Evolutionary conservation across 35 echinoderm and acorn worm species (phyloP).

Genomic region (Ptychodera flava): DNA sequence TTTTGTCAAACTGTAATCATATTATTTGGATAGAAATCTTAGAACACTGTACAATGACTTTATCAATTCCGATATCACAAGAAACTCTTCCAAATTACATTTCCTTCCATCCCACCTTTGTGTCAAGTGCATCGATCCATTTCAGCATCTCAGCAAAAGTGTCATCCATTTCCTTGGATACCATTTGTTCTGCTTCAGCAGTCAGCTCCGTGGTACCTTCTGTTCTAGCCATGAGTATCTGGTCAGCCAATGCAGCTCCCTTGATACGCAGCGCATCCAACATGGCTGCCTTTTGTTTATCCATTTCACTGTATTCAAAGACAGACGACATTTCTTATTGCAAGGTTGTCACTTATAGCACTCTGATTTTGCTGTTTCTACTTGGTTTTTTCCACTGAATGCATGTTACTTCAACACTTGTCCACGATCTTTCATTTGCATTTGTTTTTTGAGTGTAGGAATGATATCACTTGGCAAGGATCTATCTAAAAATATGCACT

Average conservation of each 20-base stretch:
- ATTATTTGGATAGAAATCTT: too few species aligned
- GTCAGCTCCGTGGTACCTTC: slow-evolving; percentile 17
- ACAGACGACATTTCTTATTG: background rate
- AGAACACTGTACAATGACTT: too few species aligned
- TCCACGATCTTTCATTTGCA: background rate
- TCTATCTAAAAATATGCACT: background rate
- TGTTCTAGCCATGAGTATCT: slow-evolving; percentile 14
- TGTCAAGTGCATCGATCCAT: slow-evolving; percentile 88
- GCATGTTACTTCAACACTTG: background rate
- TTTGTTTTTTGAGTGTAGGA: background rate
- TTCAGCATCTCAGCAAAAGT: slow-evolving; percentile 75
- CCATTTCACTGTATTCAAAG: slow-evolving; percentile 61
- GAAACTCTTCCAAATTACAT: too few species aligned
- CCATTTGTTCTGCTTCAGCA: slow-evolving; percentile 23
- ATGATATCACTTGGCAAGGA: background rate
- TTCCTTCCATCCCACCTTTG: slow-evolving; percentile 62
- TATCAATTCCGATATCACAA: too few species aligned
- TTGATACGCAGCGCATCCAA: slow-evolving; percentile 57
- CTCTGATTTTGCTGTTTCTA: background rate
- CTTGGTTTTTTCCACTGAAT: background rate
- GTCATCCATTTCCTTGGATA: slow-evolving; percentile 19
- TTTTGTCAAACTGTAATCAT: too few species aligned
- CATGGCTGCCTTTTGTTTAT: slow-evolving; percentile 75
- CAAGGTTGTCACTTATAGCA: background rate
- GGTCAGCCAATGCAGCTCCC: slow-evolving; percentile 59